A percentile compares a stretch with the other conserved stretches of the same genome.
Evolutionary conservation across 35 echinoderm and acorn worm genomes (phyloP).

Genomic region (Ophiothrix spiculata): DNA sequence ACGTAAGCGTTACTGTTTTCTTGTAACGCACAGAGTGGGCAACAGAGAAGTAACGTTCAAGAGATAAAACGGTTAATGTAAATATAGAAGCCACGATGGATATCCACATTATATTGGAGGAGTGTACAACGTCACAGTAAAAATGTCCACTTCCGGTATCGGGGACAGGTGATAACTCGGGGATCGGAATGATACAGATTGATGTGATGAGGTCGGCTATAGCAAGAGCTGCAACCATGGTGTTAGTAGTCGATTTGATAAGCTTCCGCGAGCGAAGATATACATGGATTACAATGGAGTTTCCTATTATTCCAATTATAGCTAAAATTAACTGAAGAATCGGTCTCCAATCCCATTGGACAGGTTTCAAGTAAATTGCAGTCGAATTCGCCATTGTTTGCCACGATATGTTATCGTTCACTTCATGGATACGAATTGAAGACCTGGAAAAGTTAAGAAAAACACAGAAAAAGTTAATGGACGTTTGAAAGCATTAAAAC

Average conservation of each 20-base stretch:
- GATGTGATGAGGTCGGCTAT: slow-evolving; percentile 67
- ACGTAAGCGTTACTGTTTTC: not conserved
- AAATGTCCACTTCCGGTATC: slow-evolving; percentile 16
- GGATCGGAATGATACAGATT: slow-evolving; percentile 29
- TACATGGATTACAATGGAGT: slow-evolving; percentile 45
- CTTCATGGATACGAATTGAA: too few species aligned
- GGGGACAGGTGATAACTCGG: not conserved
- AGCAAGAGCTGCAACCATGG: slow-evolving; percentile 44
- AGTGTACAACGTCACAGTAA: slow-evolving; percentile 41
- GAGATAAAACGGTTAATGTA: slow-evolving; percentile 37
- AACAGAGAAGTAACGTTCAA: slow-evolving; percentile 60
- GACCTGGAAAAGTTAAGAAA: too few species aligned
- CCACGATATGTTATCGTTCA: too few species aligned
- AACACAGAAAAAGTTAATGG: too few species aligned
- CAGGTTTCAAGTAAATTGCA: not conserved
- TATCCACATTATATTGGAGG: slow-evolving; percentile 45
- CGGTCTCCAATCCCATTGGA: not conserved
- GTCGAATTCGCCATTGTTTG: not conserved
- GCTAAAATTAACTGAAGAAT: not conserved
- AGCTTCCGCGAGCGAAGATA: not conserved
- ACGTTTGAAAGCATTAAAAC: too few species aligned
- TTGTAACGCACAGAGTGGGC: slow-evolving; percentile 18
- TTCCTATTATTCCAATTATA: slow-evolving; percentile 69
- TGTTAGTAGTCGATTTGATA: not conserved
- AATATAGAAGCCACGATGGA: slow-evolving; percentile 52